phyloP scores from a whole-genome alignment of 2,797 vertebrate species.

The Cryptoprocta ferox region DNA sequence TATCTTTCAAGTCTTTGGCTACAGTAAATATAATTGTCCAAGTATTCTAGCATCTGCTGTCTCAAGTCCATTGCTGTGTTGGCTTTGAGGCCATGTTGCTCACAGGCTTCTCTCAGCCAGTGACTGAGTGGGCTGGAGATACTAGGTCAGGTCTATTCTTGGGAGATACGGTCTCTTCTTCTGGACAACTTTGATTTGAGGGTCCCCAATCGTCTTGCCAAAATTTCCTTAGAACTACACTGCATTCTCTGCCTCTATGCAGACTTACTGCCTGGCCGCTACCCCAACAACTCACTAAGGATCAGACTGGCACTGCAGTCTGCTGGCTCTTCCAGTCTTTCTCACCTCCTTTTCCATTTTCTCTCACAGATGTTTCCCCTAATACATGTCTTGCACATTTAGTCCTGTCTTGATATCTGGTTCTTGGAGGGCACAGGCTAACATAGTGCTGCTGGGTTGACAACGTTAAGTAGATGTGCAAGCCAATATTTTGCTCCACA shows the following conservation, averaged over 20 bases:
- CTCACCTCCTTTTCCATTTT: neutral
- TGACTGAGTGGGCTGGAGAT: neutral
- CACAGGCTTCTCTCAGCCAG: neutral
- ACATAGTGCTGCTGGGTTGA: neutral
- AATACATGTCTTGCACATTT: neutral
- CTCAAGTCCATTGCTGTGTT: neutral
- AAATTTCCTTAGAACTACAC: neutral
- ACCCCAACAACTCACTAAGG: neutral
- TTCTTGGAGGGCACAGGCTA: conserved; percentile 1
- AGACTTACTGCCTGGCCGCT: neutral
- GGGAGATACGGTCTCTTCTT: neutral
- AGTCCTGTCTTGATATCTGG: neutral
- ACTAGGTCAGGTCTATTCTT: fast-evolving
- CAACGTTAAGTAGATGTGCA: neutral
- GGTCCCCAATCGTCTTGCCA: neutral
- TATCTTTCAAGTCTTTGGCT: neutral
- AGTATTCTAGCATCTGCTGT: neutral
- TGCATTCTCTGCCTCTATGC: neutral
- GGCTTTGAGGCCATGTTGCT: neutral
- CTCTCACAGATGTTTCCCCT: conserved; percentile 11
- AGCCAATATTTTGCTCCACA: neutral
- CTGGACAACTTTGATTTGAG: neutral
- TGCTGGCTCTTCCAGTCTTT: neutral
- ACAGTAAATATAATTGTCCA: neutral
- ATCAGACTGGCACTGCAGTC: neutral